Evolutionary conservation across 2,113 vertebrate genomes (phyloP).

Genomic region (Perognathus longimembris): DNA sequence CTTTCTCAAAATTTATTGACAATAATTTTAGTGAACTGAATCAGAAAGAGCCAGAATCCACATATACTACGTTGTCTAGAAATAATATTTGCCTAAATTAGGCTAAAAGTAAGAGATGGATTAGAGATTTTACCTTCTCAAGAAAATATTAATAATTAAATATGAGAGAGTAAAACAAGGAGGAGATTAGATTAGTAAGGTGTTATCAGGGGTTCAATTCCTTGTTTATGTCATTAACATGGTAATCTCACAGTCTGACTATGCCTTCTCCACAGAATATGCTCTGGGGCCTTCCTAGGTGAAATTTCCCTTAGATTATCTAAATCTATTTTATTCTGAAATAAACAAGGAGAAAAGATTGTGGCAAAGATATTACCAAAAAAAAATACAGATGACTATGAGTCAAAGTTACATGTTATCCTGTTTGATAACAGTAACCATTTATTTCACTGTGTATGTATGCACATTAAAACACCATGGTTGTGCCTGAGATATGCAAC

Average conservation of each 20-base stretch:
- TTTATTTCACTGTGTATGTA: neutral
- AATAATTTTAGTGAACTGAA: neutral
- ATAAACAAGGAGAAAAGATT: too few relatives aligned
- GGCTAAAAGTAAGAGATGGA: neutral
- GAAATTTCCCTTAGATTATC: too few relatives aligned
- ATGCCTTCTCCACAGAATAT: too few relatives aligned
- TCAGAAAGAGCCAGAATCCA: neutral
- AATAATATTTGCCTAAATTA: neutral
- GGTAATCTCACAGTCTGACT: too few relatives aligned
- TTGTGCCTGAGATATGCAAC: neutral
- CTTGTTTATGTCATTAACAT: too few relatives aligned
- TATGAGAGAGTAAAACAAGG: neutral
- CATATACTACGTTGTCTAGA: neutral
- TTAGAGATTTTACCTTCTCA: neutral
- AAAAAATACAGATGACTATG: too few relatives aligned
- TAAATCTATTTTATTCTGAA: too few relatives aligned
- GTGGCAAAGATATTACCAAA: too few relatives aligned
- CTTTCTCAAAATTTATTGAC: neutral
- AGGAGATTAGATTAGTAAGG: too few relatives aligned
- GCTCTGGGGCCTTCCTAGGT: too few relatives aligned
- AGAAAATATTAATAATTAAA: neutral
- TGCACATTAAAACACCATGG: neutral
- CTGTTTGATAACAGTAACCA: too few relatives aligned
- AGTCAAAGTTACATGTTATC: too few relatives aligned
- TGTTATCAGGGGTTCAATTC: neutral